Base-by-base conservation (phyloP, 1,140 invertebrate genomes). In the Nasonia giraulti region DNA sequence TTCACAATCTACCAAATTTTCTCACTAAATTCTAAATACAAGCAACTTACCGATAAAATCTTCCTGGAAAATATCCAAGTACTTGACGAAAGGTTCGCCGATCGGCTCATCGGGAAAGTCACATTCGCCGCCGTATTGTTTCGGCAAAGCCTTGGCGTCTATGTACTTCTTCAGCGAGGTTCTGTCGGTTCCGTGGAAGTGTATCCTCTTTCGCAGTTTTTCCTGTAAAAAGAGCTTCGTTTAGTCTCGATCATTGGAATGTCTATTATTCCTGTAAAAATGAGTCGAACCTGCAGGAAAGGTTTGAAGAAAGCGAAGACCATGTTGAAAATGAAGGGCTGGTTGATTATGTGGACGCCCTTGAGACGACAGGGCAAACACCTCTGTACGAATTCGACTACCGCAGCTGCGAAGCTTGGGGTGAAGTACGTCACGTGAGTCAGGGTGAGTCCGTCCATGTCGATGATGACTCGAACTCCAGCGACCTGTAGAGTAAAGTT, bases 261-360 rank as follows among this genome's bases (percentile, higher is more conserved):
- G 8, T 44, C 40, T 7, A 37, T 37, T 44, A 8, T 8, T 44
- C 8, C 40, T 44, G 7, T 44, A 8, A 44, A 44, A 44, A 44
- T 44, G 40, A 8, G 0, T 44, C 40, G 8, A 10, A 93, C 91
- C 83, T 91, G 81, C 31, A 98, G 93, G 89, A 97, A 97, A 27
- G 95, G 96, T 90, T 97, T 97, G 89, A 97, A 96, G 62, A 97
- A 93, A 66, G 95, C 94, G 88, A 95, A 97, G 3, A 96, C 93
- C 89, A 96, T 95, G 89, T 96, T 96, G 88, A 97, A 96, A 37
- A 97, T 93, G 87, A 94, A 95, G 1, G 96, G 96, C 90, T 97
- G 96, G 91, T 97, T 97, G 17, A 97, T 93, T 80, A 97, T 94
- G 89, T 97, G 96, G 69, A 96, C 94, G 2, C 94, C 94, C 89